Conservation (phyloP, 2,113 vertebrate genomes). For the Willisornis vidua region DNA sequence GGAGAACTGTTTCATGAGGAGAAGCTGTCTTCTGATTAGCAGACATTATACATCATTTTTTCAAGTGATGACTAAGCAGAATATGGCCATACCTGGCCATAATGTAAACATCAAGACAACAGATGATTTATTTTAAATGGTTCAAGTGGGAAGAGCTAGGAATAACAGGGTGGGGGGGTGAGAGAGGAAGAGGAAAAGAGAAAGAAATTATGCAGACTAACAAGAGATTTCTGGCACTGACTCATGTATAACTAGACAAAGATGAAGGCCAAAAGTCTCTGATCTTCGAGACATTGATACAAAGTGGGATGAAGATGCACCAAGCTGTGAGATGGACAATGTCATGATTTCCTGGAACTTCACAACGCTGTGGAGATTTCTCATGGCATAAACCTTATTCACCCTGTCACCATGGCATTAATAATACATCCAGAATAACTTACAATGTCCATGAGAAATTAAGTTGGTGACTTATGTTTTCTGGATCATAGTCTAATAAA, state of each 20-base stretch:
- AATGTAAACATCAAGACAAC: background rate
- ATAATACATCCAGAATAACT: constrained; percentile 2
- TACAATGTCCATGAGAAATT: background rate
- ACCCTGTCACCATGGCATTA: constrained; percentile 3
- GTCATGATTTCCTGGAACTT: background rate
- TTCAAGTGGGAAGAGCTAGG: background rate
- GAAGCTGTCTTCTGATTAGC: background rate
- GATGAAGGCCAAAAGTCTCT: background rate
- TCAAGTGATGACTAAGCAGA: constrained; percentile 11
- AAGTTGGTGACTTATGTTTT: background rate
- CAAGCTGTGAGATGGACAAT: background rate
- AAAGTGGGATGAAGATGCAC: background rate
- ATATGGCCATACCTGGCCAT: background rate
- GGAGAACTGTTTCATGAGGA: background rate
- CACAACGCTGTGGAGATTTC: background rate
- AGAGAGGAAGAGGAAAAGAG: background rate
- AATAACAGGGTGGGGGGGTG: background rate
- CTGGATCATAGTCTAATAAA: background rate
- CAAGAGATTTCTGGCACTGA: background rate
- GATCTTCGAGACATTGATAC: background rate
- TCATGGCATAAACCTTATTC: constrained; percentile 17
- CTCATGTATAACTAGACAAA: background rate
- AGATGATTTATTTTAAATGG: background rate
- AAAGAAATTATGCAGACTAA: background rate
- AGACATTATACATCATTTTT: background rate